Conservation (phyloP, 2,797 vertebrate species). For the Rhinogobio ventralis region DNA sequence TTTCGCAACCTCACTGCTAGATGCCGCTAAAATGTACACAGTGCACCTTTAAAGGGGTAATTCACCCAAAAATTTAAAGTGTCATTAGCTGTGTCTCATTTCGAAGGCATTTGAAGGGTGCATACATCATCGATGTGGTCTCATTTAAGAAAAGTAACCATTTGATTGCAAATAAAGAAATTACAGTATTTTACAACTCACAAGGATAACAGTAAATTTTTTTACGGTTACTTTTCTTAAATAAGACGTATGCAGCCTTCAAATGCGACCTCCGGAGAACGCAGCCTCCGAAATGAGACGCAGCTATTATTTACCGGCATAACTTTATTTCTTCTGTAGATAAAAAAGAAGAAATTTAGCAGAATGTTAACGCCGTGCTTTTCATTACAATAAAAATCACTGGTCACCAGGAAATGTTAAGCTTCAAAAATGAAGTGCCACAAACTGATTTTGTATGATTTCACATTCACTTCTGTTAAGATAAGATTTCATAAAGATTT, state of each 20-base stretch:
- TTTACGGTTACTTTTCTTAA: too few species aligned
- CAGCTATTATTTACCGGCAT: not conserved
- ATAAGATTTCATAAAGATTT: not conserved
- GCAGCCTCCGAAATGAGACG: too few species aligned
- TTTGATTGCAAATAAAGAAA: too few species aligned
- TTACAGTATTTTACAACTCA: too few species aligned
- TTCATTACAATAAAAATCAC: not conserved
- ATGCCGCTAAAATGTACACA: too few species aligned
- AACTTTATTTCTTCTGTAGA: not conserved
- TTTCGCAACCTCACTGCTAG: too few species aligned
- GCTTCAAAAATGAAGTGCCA: not conserved
- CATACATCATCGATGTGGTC: too few species aligned
- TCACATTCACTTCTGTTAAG: not conserved
- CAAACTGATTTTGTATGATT: not conserved
- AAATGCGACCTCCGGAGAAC: too few species aligned
- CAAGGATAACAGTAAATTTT: too few species aligned
- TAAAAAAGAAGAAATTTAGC: not conserved
- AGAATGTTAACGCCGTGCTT: not conserved
- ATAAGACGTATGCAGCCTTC: too few species aligned
- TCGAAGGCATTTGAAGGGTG: too few species aligned
- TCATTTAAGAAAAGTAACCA: too few species aligned
- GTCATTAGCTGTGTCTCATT: not conserved
- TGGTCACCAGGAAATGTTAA: not conserved
- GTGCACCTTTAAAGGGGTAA: not conserved
- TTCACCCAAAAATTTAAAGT: not conserved